Conservation (phyloP, 1,140 invertebrate species). For the Akabosia matsudoensis region DNA sequence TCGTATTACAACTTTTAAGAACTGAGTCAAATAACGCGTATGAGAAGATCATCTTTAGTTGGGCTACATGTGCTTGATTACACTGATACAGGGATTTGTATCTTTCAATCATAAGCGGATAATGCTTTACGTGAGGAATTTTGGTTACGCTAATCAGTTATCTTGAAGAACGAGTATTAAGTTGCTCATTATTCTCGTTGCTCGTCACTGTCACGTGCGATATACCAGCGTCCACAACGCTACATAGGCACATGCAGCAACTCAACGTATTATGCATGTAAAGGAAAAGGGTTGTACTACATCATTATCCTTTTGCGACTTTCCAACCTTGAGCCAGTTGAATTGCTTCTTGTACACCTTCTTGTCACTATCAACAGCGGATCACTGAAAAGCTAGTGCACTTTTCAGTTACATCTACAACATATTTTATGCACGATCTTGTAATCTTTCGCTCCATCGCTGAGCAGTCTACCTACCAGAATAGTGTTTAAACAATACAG, state of each 20-base stretch:
- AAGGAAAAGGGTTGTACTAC: background rate
- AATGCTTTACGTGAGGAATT: no score
- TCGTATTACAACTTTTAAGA: no score
- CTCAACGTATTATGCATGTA: background rate
- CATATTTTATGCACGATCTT: background rate
- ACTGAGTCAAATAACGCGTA: no score
- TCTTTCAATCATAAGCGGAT: no score
- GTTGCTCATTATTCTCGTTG: background rate
- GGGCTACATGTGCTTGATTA: no score
- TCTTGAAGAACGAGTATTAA: background rate
- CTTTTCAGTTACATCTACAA: background rate
- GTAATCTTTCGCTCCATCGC: background rate
- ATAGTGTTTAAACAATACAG: no score
- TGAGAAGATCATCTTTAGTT: no score
- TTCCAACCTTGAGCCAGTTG: slow-evolving; percentile 13
- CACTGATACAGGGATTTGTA: no score
- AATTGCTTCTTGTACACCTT: background rate
- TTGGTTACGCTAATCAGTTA: slow-evolving; percentile 3
- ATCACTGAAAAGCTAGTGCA: background rate
- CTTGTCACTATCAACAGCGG: background rate
- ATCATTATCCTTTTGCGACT: background rate
- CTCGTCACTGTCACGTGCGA: background rate
- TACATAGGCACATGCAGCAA: background rate
- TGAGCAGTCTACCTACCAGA: no score
- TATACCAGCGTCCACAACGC: background rate